Conservation (phyloP, 2,888 invertebrate genomes). For the Monopis laevigella region DNA sequence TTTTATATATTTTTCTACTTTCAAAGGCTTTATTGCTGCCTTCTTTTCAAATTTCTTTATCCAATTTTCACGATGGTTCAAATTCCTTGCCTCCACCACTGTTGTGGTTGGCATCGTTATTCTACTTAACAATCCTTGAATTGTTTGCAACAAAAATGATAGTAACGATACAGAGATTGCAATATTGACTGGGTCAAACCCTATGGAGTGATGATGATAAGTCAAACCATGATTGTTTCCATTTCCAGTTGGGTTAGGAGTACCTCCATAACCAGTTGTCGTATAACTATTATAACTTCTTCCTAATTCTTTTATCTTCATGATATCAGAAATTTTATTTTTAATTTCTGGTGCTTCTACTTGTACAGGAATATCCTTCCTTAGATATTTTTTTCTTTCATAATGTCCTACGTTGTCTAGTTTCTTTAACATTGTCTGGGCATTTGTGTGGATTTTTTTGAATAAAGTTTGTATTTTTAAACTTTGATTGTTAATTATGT, state of each 20-base stretch:
- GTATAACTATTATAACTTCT: slow-evolving; percentile 42
- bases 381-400: slow-evolving; percentile 12
- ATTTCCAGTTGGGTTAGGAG: slow-evolving; percentile 20
- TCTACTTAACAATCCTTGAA: slow-evolving; percentile 48
- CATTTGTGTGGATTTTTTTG: slow-evolving; percentile 47
- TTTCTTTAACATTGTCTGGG: slow-evolving; percentile 42
- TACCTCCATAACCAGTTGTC: slow-evolving; percentile 43
- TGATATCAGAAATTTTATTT: neutral
- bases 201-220: slow-evolving; percentile 59
- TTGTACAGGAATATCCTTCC: slow-evolving; percentile 13
- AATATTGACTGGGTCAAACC: slow-evolving; percentile 61
- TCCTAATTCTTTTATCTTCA: slow-evolving; percentile 13
- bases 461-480: slow-evolving; percentile 43
- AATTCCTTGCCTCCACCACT: slow-evolving; percentile 41
- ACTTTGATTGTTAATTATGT: slow-evolving; percentile 49
- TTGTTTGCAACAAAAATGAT: slow-evolving; percentile 52
- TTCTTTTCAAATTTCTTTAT: slow-evolving; percentile 33
- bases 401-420: slow-evolving; percentile 37
- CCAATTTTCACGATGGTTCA: slow-evolving; percentile 36
- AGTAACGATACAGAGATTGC: slow-evolving; percentile 55
- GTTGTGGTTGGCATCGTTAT: slow-evolving; percentile 48
- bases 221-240: slow-evolving; percentile 36
- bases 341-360: slow-evolving; percentile 17
- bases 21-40: slow-evolving; percentile 17
- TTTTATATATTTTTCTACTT: slow-evolving; percentile 33